Evolutionary conservation across 1,140 invertebrate species (phyloP).

Genomic region (Glomeris maerens): DNA sequence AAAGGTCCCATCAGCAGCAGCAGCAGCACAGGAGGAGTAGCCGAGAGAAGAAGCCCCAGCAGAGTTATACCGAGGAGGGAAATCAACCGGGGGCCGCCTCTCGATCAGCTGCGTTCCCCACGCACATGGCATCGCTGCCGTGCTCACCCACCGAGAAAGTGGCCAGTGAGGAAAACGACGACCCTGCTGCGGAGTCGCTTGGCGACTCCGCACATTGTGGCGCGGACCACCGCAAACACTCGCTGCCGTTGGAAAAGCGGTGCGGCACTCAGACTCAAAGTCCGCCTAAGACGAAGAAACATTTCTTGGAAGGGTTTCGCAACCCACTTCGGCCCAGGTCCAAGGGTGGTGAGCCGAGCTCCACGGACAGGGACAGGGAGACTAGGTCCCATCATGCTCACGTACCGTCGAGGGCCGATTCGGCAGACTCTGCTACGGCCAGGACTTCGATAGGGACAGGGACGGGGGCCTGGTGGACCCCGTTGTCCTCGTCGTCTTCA

Average conservation of each 20-base stretch:
- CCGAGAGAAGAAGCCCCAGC: not conserved
- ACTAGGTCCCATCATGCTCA: too few species aligned
- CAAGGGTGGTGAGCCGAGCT: too few species aligned
- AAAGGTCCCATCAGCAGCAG: not conserved
- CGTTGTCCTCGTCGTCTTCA: too few species aligned
- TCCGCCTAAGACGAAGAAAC: constrained; percentile 26
- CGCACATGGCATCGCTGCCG: constrained; percentile 11
- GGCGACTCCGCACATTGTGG: not conserved
- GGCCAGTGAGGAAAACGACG: not conserved
- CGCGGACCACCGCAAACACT: constrained; percentile 17
- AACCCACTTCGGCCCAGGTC: constrained; percentile 38
- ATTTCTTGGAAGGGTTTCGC: constrained; percentile 44
- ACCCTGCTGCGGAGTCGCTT: not conserved
- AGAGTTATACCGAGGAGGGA: not conserved
- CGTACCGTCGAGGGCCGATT: too few species aligned
- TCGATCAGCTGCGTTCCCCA: not conserved
- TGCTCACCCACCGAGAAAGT: constrained; percentile 3
- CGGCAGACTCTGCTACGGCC: too few species aligned
- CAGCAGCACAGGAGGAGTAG: not conserved
- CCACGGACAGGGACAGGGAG: too few species aligned
- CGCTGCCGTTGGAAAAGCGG: constrained; percentile 16
- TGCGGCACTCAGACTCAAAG: constrained; percentile 10
- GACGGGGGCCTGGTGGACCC: not conserved
- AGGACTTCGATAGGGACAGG: not conserved
- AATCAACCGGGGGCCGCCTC: not conserved